Evolutionary conservation across 2,797 vertebrate genomes (phyloP).

Genomic region (Echeneis naucrates): DNA sequence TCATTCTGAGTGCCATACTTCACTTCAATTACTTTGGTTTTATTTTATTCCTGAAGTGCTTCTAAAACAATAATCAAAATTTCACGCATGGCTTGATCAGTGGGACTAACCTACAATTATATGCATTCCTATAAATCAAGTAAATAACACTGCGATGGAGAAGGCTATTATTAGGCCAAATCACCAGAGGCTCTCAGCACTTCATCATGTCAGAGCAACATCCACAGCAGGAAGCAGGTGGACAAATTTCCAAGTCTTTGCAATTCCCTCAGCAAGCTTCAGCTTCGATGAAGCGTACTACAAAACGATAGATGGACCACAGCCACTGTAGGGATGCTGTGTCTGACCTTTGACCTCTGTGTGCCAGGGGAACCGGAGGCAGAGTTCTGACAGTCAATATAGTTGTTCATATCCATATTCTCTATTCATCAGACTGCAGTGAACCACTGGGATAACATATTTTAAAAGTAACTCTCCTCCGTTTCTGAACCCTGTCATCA

Average conservation of each 20-base stretch:
- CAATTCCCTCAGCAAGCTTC: background rate
- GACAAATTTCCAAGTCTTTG: background rate
- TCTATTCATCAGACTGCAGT: slow-evolving; percentile 23
- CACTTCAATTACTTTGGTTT: background rate
- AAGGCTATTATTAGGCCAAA: too few species aligned
- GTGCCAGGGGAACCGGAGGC: background rate
- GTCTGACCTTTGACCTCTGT: slow-evolving; percentile 30
- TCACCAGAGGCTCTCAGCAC: too few species aligned
- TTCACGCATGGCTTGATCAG: background rate
- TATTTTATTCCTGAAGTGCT: background rate
- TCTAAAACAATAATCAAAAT: background rate
- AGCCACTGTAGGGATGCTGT: background rate
- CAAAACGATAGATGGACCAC: background rate
- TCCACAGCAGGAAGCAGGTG: too few species aligned
- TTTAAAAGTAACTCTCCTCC: slow-evolving; percentile 26
- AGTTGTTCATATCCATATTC: background rate
- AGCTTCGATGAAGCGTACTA: background rate
- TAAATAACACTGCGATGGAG: background rate
- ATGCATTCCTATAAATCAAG: background rate
- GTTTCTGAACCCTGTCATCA: slow-evolving; percentile 51
- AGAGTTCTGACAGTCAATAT: slow-evolving; percentile 2
- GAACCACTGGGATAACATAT: slow-evolving; percentile 34
- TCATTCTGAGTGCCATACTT: background rate
- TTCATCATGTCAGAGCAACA: too few species aligned
- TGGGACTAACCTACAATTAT: too few species aligned